A percentile compares a stretch with the other conserved stretches of the same genome.
These are phyloP conservation scores for Spodoptera frugiperda DNA, from an alignment of 1,140 invertebrate genomes.

Conservation along the genomic window DNA sequence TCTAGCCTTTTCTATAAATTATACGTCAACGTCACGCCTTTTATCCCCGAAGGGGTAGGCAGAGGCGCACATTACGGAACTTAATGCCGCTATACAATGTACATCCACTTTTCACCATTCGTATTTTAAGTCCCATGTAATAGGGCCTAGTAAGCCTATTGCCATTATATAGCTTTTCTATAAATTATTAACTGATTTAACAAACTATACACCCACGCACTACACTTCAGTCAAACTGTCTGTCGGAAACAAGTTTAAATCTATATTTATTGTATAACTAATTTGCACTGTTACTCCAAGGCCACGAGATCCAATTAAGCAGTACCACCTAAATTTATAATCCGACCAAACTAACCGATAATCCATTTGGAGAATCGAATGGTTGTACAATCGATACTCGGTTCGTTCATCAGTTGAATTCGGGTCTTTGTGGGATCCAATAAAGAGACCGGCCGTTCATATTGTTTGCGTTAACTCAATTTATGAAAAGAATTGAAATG, in stretches of 20 bases:
- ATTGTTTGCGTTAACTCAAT: conserved; percentile 46
- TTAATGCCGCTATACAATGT: too few species aligned
- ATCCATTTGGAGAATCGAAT: conserved; percentile 26
- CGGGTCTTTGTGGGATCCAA: conserved; percentile 31
- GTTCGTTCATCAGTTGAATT: conserved; percentile 33
- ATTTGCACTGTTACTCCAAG: background rate
- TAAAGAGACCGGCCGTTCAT: conserved; percentile 25
- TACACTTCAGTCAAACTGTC: background rate
- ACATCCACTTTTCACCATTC: too few species aligned
- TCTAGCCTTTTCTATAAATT: too few species aligned
- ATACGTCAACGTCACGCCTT: too few species aligned
- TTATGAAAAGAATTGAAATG: conserved; percentile 43
- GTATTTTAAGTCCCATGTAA: too few species aligned
- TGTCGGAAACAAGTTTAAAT: too few species aligned
- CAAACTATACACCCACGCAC: too few species aligned
- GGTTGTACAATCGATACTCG: conserved; percentile 23
- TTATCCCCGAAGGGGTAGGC: too few species aligned
- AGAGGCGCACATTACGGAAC: too few species aligned
- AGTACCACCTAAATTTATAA: conserved; percentile 12
- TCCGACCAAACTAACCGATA: conserved; percentile 24
- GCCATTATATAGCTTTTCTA: too few species aligned
- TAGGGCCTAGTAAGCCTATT: too few species aligned
- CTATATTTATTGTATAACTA: background rate
- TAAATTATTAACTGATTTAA: too few species aligned
- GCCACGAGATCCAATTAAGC: conserved; percentile 1